Evolutionary conservation across 1,140 invertebrate species (phyloP).

Genomic region (Macrocentrus cingulum): DNA sequence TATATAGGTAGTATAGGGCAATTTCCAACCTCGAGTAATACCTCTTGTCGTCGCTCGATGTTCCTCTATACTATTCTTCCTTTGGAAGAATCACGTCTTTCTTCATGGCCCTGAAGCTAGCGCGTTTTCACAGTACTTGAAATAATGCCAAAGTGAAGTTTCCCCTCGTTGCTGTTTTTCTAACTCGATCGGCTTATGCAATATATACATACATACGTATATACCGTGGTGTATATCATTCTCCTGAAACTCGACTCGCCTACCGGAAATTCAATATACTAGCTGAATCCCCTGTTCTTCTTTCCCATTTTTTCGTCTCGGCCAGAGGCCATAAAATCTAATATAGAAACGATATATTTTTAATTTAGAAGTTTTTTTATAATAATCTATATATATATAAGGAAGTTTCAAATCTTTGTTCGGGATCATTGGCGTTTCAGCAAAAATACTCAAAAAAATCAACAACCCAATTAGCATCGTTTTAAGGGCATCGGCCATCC

Average conservation of each 20-base stretch:
- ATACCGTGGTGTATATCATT: conserved; percentile 36
- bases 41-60: too few species aligned
- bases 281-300: not conserved
- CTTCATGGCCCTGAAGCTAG: conserved; percentile 29
- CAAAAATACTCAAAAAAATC: too few species aligned
- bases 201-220: not conserved
- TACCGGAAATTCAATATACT: conserved; percentile 52
- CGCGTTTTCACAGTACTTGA: conserved; percentile 39
- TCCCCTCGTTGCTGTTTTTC: conserved; percentile 25
- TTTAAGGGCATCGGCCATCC: too few species aligned
- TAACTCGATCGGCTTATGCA: conserved; percentile 30
- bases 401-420: too few species aligned
- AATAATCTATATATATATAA: too few species aligned
- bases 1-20: too few species aligned
- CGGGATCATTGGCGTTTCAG: too few species aligned
- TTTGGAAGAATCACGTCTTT: conserved; percentile 27
- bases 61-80: conserved; percentile 24
- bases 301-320: not conserved
- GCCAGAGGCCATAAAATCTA: not conserved
- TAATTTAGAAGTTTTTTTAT: too few species aligned
- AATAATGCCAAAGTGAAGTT: conserved; percentile 15
- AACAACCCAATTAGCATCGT: too few species aligned
- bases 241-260: conserved; percentile 46
- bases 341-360: too few species aligned
- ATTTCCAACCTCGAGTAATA: too few species aligned